Conservation (phyloP, 2,113 vertebrate genomes). For the Syngnathoides biaculeatus region DNA sequence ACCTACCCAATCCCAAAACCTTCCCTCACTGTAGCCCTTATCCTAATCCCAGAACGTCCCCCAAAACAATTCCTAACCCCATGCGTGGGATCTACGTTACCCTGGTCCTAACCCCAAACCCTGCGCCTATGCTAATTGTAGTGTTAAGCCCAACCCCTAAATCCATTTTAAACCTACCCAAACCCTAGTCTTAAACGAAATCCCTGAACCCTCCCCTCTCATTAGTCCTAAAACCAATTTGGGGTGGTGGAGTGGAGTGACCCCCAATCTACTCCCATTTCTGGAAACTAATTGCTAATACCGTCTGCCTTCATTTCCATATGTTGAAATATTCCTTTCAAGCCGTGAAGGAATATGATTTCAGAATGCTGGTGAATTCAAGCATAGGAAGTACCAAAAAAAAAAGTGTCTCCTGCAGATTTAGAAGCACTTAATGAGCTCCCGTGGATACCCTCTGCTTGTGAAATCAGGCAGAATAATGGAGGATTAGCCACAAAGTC, state of each 20-base stretch:
- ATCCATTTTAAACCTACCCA: background rate
- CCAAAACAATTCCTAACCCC: background rate
- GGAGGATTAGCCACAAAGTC: slow-evolving; percentile 47
- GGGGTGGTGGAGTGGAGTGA: too few relatives aligned
- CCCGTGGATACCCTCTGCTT: slow-evolving; percentile 25
- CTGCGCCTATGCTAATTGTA: background rate
- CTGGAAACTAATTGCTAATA: background rate
- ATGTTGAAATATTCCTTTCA: slow-evolving; percentile 4
- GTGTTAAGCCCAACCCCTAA: background rate
- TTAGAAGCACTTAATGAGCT: slow-evolving; percentile 34
- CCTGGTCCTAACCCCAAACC: background rate
- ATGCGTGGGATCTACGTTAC: background rate
- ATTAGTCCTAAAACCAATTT: background rate
- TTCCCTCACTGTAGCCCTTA: background rate
- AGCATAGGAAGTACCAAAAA: background rate
- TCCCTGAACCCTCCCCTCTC: too few relatives aligned
- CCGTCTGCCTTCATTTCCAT: background rate
- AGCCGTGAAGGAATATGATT: background rate
- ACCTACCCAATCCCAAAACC: background rate
- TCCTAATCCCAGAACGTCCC: too few relatives aligned
- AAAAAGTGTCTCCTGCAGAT: slow-evolving; percentile 22
- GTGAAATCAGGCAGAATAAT: slow-evolving; percentile 48
- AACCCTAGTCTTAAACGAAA: too few relatives aligned
- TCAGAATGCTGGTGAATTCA: background rate
- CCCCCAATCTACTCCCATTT: background rate